Base-by-base conservation (phyloP, 2,888 invertebrate species). In the Blastobasis lacticolella region DNA sequence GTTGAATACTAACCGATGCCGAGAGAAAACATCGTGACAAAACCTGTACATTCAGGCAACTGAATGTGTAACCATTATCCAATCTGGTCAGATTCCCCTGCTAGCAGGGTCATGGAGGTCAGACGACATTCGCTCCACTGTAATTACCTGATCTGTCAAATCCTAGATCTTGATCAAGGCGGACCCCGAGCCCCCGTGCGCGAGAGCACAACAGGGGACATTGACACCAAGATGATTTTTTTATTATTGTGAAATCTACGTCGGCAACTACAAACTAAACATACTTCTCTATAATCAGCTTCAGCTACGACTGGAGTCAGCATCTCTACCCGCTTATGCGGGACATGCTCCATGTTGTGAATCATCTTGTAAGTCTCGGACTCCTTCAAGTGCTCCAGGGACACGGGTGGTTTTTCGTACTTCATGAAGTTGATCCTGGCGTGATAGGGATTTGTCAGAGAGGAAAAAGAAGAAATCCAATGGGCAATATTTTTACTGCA, bases 391-490 rank as follows among this genome's bases (percentile, higher is more conserved):
- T 94, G 93, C 62, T 93, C 93, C 67, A 94, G 88, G 56, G 91
- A 91, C 49, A 92, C 92, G 55, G 94, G 92, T 38, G 93, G 93
- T 67, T 95, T 95, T 73, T 95, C 94, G 81, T 94, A 96, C 79
- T 96, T 96, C 90, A 95, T 92, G 80, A 97, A 97, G 89, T 97
- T 96, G 53, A 97, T 94, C 74, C 97, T 96, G 81, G 3, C 23
- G 9, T 6, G 5, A n/a, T 6, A 44, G 43, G 48, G 23, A 51
- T 6, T 57, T 48, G 49, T 23, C 23, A 23, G 23, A 23, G 23
- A 23, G 23, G 23, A 23, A 23, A 23, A 23, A 23, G 23, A 23
- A 23, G 23, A 23, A 1, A 23, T 23, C 23, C 23, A 23, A 23
- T 23, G 23, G 23, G 23, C 23, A 23, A 23, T 23, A 1, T 23